Conservation (phyloP, 2,888 invertebrate genomes). For the Salticus scenicus region DNA sequence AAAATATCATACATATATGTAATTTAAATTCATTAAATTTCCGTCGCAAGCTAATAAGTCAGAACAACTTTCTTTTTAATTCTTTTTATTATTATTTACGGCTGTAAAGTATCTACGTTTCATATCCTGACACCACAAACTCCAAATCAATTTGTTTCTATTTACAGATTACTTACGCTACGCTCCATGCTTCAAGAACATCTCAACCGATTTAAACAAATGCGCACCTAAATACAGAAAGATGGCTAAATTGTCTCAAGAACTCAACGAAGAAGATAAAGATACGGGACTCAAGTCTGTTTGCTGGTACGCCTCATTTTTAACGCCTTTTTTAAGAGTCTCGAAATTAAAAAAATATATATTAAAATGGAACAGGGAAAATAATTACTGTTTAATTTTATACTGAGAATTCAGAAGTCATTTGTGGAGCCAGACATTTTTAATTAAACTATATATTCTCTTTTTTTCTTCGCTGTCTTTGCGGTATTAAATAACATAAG, state of each 20-base stretch:
- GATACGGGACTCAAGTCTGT: conserved; percentile 55
- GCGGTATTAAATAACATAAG: background rate
- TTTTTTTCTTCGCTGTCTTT: background rate
- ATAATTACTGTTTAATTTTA: conserved; percentile 16
- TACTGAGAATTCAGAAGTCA: background rate
- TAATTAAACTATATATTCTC: conserved; percentile 9
- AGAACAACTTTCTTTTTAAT: background rate
- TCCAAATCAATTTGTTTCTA: conserved; percentile 6
- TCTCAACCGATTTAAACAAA: conserved; percentile 56
- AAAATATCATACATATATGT: no score
- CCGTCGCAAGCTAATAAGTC: no score
- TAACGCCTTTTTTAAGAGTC: background rate
- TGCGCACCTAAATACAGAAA: conserved; percentile 59
- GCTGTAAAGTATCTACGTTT: background rate
- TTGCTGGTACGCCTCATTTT: conserved; percentile 58
- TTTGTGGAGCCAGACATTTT: background rate
- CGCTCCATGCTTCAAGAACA: conserved; percentile 67
- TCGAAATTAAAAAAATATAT: background rate
- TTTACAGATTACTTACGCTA: conserved; percentile 49
- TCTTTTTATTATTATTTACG: background rate
- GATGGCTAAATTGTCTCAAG: conserved; percentile 52
- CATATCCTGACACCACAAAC: background rate
- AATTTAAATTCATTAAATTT: no score
- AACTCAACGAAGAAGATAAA: conserved; percentile 56
- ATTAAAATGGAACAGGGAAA: background rate